Evolutionary conservation across 2,113 vertebrate species (phyloP), one percentile per base, ranked within the genome.

Genomic region (Merops nubicus): DNA sequence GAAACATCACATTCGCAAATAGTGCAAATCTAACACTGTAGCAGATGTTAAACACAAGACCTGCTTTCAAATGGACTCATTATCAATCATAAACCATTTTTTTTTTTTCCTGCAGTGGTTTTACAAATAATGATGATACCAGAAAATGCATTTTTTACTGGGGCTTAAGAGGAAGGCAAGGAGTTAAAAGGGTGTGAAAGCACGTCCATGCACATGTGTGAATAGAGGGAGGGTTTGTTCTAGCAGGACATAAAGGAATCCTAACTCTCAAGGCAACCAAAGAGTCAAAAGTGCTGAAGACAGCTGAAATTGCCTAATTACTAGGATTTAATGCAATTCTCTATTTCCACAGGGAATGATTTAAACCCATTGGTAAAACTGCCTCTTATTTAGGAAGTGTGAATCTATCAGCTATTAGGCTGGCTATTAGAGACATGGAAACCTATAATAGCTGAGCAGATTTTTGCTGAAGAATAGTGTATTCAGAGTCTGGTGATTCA

Each of bases 231-330:
- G 15, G 51, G 12, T 8, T 95, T 54, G 22, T 36, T 38, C 76
- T 25, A 89, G 43, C 47, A 87, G 89, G 74, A 76, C 54, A 62
- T 5, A 21, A 34, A 77, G 50, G 38, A 21, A 94, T 70, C 51
- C 51, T 53, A 81, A 54, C 7, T 89, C 73, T 77, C 91, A 84
- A 81, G 91, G 73, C 51, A 0, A 54, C 47, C 1, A 2, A 43
- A 75, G 85, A 90, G 56, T 72, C 76, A 64, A 86, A 93, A 92
- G 76, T 29, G 45, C 57, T 69, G 54, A 67, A 94, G 72, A 54
- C 68, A 92, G 80, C n/a, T 72, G 76, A 92, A 96, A 96, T 34
- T 45, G 28, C 76, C 92, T 94, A 60, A 97, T 93, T 91, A 91
- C 57, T 43, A 78, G 68, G 92, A 87, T 96, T 95, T 94, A 93